phyloP scores from a whole-genome alignment of 2,888 invertebrate species.

The Plebejus anna region DNA sequence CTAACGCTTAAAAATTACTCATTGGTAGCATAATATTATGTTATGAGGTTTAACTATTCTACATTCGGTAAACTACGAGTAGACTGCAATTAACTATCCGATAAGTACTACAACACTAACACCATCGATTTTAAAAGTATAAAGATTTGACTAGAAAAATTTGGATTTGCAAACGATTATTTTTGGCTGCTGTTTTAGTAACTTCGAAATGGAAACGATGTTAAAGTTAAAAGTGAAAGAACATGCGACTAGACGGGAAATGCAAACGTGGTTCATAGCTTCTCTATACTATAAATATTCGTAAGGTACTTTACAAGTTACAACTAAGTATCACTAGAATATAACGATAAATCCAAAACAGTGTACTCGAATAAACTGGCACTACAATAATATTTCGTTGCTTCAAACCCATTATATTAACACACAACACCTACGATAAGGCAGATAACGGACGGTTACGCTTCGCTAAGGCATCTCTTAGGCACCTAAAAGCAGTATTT shows the following conservation, averaged over 20 bases:
- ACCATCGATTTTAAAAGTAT: conserved; percentile 53
- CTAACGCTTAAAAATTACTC: conserved; percentile 48
- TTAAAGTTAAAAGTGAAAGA: conserved; percentile 43
- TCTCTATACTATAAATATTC: conserved; percentile 32
- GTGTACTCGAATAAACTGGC: conserved; percentile 54
- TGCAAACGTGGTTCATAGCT: conserved; percentile 47
- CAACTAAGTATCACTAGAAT: conserved; percentile 30
- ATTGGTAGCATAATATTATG: conserved; percentile 58
- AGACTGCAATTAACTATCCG: conserved; percentile 35
- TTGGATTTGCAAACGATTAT: conserved; percentile 62
- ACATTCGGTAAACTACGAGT: conserved; percentile 27
- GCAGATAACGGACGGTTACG: conserved; percentile 68
- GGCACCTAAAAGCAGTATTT: conserved; percentile 53
- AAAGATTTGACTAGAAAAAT: conserved; percentile 73
- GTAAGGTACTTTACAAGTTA: conserved; percentile 31
- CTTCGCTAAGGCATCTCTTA: conserved; percentile 67
- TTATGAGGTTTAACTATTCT: conserved; percentile 47
- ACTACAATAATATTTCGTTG: conserved; percentile 67
- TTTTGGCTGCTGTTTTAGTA: conserved; percentile 61
- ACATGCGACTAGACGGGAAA: conserved; percentile 59
- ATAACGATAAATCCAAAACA: conserved; percentile 33
- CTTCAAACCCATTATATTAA: conserved; percentile 54
- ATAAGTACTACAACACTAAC: conserved; percentile 34
- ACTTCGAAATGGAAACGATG: conserved; percentile 45
- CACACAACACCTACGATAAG: conserved; percentile 50